Conservation (phyloP, 2,888 invertebrate species). For the Heterodera filipjevi region DNA sequence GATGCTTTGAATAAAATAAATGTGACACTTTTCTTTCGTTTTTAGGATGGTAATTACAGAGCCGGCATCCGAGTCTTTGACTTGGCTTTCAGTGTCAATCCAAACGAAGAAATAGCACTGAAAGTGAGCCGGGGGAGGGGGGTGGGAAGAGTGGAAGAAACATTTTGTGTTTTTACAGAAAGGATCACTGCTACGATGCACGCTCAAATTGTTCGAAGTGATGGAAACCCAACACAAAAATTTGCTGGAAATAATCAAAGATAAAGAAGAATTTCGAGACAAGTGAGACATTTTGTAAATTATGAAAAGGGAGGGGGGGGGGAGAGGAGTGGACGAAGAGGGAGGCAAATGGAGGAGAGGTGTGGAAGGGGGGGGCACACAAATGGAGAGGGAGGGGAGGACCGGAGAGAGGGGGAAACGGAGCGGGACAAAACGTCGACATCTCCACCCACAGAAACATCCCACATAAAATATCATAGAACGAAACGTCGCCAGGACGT, state of each 20-base stretch:
- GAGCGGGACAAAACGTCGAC: too few relatives aligned
- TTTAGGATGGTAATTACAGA: slow-evolving; percentile 29
- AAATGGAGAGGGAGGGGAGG: too few relatives aligned
- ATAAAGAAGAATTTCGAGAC: slow-evolving; percentile 23
- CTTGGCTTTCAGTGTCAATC: slow-evolving; percentile 12
- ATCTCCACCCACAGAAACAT: too few relatives aligned
- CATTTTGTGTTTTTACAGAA: background rate
- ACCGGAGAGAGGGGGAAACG: too few relatives aligned
- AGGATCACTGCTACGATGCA: slow-evolving; percentile 27
- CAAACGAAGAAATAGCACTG: background rate
- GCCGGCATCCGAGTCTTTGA: slow-evolving; percentile 26
- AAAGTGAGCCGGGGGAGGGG: background rate
- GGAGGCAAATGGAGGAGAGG: too few relatives aligned
- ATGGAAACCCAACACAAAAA: slow-evolving; percentile 32
- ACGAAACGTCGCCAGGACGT: too few relatives aligned
- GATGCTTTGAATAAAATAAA: background rate
- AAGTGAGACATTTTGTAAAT: slow-evolving; percentile 18
- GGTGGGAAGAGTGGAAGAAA: background rate
- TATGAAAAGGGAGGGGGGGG: too few relatives aligned
- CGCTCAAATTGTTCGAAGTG: slow-evolving; percentile 21
- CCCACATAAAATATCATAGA: too few relatives aligned
- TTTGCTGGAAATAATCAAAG: slow-evolving; percentile 25
- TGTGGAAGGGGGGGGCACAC: too few relatives aligned
- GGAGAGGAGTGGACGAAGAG: too few relatives aligned
- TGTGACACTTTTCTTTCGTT: background rate